Conservation (phyloP, 2,797 vertebrate species). For the Balearica regulorum region DNA sequence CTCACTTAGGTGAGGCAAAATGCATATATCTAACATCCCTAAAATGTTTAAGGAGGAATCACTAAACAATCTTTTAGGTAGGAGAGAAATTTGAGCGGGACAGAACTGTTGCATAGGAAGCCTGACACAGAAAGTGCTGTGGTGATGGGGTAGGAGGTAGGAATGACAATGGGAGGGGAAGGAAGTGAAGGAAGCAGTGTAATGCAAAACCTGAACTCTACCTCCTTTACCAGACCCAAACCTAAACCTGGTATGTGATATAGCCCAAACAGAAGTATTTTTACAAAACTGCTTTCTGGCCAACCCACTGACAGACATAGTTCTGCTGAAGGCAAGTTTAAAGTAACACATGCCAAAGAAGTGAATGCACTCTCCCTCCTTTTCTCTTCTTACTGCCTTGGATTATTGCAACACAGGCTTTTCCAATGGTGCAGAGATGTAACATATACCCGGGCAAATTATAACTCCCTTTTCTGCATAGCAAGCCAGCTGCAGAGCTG, state of each 20-base stretch:
- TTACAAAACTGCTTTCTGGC: neutral
- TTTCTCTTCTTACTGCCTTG: neutral
- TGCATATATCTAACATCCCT: neutral
- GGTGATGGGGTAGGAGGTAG: neutral
- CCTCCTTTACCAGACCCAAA: neutral
- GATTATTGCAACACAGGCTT: neutral
- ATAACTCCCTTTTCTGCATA: neutral
- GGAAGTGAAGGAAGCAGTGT: neutral
- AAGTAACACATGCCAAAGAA: neutral
- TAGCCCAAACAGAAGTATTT: neutral
- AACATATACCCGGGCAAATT: neutral
- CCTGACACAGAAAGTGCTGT: neutral
- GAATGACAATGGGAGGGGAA: neutral
- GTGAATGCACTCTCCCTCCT: neutral
- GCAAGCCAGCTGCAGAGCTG: neutral
- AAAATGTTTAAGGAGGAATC: neutral
- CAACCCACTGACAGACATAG: neutral
- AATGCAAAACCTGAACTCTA: neutral
- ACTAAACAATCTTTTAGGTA: neutral
- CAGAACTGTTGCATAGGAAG: neutral
- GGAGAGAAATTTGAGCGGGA: neutral
- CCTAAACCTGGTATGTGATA: neutral
- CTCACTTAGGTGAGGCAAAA: neutral
- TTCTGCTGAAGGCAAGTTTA: neutral
- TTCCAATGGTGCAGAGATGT: neutral